Percentiles rank a stretch among this genome's conserved stretches.
phyloP scores from a whole-genome alignment of 2,797 vertebrate species.

The Manis javanica region DNA sequence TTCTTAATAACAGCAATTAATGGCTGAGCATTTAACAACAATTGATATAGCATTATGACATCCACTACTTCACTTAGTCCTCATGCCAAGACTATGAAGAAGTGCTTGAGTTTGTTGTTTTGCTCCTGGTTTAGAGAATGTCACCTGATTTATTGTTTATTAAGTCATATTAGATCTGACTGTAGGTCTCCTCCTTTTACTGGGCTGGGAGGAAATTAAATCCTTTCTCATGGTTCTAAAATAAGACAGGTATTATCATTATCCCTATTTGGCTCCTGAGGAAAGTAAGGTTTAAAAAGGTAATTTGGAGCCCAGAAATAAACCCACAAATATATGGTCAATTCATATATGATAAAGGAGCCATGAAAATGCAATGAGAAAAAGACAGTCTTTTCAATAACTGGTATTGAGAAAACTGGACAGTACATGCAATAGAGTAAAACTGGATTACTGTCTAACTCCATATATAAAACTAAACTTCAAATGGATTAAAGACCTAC shows the following conservation, averaged over 20 bases:
- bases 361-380: no score
- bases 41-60: background rate
- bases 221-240: slow-evolving; percentile 34
- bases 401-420: no score
- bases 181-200: background rate
- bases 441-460: no score
- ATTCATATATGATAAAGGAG: no score
- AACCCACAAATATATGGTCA: no score
- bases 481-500: no score
- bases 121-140: background rate
- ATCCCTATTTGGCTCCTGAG: background rate
- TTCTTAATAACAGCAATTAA: slow-evolving; percentile 17
- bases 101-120: background rate
- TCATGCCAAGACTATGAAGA: background rate
- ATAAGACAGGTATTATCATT: background rate
- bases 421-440: no score
- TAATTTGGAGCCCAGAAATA: background rate
- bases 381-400: no score
- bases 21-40: background rate
- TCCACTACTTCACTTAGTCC: background rate
- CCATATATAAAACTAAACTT: no score
- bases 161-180: slow-evolving; percentile 36
- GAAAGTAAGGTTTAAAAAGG: background rate
- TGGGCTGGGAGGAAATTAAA: background rate
- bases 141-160: background rate